Evolutionary conservation across 2,113 vertebrate species (phyloP).

Genomic region (Albula glossodonta): DNA sequence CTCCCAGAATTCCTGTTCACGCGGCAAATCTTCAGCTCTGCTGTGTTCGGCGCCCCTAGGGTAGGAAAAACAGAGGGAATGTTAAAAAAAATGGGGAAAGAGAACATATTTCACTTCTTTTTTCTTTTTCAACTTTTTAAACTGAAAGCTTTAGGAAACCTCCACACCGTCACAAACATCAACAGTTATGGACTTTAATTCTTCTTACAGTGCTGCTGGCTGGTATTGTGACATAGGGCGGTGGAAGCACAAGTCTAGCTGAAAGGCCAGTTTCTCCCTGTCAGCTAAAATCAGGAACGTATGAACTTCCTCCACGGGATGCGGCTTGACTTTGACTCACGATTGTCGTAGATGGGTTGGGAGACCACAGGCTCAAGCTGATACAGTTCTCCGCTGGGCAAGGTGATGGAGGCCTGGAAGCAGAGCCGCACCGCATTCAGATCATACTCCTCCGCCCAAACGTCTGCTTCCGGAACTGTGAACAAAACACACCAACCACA

Average conservation of each 20-base stretch:
- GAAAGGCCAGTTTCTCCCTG: too few relatives aligned
- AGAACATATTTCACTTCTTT: too few relatives aligned
- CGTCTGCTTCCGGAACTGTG: constrained; percentile 79
- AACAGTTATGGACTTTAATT: too few relatives aligned
- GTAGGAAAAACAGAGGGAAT: constrained; percentile 8
- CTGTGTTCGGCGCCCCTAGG: constrained; percentile 87
- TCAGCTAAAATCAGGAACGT: neutral
- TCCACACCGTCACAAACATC: too few relatives aligned
- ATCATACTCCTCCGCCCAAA: constrained; percentile 84
- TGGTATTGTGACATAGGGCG: neutral
- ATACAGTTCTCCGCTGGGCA: constrained; percentile 64
- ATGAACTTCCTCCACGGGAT: neutral
- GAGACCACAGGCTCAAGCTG: constrained; percentile 79
- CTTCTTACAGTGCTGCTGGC: neutral
- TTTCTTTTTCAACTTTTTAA: neutral
- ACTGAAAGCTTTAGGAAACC: neutral
- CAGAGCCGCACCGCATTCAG: constrained; percentile 91
- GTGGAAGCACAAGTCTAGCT: neutral
- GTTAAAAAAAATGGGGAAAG: too few relatives aligned
- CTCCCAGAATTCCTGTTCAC: constrained; percentile 87
- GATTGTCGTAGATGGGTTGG: constrained; percentile 89
- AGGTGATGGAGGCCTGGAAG: constrained; percentile 83
- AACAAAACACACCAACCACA: constrained; percentile 21
- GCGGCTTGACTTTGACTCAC: constrained; percentile 67
- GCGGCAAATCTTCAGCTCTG: constrained; percentile 89